Percentiles rank a stretch among this genome's conserved stretches.
These are phyloP conservation scores for Blera fallax DNA, from an alignment of 2,888 invertebrate genomes.

Conservation along the genomic window DNA sequence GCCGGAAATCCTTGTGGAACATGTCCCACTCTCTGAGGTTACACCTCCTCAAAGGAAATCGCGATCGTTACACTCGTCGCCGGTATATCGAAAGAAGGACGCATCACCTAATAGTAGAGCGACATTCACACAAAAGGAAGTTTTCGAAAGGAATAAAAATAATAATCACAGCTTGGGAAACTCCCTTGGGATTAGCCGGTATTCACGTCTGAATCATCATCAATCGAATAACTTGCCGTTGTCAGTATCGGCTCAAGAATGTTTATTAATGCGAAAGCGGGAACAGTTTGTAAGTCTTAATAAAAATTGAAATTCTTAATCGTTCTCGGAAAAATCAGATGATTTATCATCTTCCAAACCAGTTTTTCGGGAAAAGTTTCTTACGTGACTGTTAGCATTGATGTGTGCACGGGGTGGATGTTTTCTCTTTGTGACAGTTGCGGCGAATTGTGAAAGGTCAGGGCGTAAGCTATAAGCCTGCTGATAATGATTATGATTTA, in stretches of 20 bases:
- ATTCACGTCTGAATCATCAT: conserved; percentile 29
- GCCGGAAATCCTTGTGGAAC: conserved; percentile 73
- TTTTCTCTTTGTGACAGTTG: background rate
- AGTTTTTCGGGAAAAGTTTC: background rate
- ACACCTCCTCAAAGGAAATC: conserved; percentile 76
- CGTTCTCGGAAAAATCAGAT: background rate
- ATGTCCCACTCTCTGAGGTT: conserved; percentile 75
- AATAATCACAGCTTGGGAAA: conserved; percentile 27
- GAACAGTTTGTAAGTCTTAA: conserved; percentile 60
- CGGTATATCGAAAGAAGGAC: conserved; percentile 78
- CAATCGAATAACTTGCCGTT: conserved; percentile 22
- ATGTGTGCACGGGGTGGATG: background rate
- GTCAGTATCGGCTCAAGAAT: conserved; percentile 26
- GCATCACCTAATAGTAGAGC: conserved; percentile 50
- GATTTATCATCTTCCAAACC: background rate
- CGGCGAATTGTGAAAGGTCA: conserved; percentile 34
- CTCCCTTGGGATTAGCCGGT: conserved; percentile 24
- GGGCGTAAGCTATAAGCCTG: background rate
- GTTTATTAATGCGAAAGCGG: conserved; percentile 56
- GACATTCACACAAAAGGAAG: conserved; percentile 36
- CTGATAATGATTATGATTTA: background rate
- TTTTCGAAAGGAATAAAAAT: background rate
- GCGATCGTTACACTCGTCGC: conserved; percentile 81
- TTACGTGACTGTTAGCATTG: conserved; percentile 3
- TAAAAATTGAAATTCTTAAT: background rate